A percentile compares a stretch with the other conserved stretches of the same genome.
phyloP scores from a whole-genome alignment of 2,797 vertebrate genomes.

The Lutjanus argentimaculatus region DNA sequence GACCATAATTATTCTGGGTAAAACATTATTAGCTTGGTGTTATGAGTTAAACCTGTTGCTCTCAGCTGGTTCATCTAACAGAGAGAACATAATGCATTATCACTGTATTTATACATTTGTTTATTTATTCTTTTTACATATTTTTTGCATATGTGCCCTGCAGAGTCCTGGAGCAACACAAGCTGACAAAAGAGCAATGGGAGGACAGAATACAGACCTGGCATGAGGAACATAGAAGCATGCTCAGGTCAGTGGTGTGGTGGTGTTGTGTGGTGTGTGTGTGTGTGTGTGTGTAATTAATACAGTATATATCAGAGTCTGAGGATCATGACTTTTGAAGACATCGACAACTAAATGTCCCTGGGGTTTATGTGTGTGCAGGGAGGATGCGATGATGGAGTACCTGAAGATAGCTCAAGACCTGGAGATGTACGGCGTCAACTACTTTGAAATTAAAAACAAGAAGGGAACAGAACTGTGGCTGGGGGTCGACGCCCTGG shows the following conservation, averaged over 20 bases:
- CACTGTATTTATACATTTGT: background rate
- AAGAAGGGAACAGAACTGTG: constrained; percentile 98
- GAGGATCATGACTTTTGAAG: background rate
- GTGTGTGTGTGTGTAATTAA: background rate
- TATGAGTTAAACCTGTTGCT: background rate
- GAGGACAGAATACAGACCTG: constrained; percentile 99
- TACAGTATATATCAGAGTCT: background rate
- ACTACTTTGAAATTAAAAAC: constrained; percentile 99
- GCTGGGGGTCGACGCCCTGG: constrained; percentile 96
- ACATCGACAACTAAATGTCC: background rate
- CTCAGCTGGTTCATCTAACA: background rate
- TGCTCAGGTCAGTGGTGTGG: constrained; percentile 89
- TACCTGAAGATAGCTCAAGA: constrained; percentile 98
- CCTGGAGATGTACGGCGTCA: constrained; percentile 98
- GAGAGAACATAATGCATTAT: background rate
- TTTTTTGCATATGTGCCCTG: constrained; percentile 16
- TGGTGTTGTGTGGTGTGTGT: background rate
- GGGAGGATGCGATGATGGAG: constrained; percentile 99
- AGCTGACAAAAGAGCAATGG: constrained; percentile 98
- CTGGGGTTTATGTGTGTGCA: constrained; percentile 61
- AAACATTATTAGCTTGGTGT: background rate
- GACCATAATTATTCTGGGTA: background rate
- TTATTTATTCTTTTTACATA: background rate
- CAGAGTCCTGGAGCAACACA: constrained; percentile 98
- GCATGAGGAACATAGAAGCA: constrained; percentile 97